Conservation (phyloP, 2,888 invertebrate species). For the Spisula solida region DNA sequence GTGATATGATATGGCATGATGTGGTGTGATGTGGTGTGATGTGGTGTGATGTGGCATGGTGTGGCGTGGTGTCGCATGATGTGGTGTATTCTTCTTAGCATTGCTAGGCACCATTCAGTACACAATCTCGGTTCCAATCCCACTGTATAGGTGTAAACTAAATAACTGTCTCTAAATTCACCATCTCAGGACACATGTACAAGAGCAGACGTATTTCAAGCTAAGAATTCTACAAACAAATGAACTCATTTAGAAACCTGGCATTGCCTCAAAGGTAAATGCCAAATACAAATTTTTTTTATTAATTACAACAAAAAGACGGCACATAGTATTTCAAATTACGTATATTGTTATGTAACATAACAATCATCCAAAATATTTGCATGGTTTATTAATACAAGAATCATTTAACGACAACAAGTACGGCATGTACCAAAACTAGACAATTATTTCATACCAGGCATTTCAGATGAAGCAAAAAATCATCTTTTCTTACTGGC, state of each 20-base stretch:
- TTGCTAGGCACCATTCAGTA: too few relatives aligned
- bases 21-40: too few relatives aligned
- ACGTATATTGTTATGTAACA: neutral
- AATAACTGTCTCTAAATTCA: too few relatives aligned
- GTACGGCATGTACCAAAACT: neutral
- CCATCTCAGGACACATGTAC: neutral
- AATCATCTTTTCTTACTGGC: neutral
- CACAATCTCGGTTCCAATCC: too few relatives aligned
- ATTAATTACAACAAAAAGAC: conserved; percentile 5
- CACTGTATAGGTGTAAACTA: too few relatives aligned
- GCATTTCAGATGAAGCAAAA: neutral
- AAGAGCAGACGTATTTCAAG: neutral
- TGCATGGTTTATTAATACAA: neutral
- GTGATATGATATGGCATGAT: too few relatives aligned
- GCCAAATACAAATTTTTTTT: neutral
- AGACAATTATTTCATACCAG: neutral
- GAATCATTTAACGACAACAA: neutral
- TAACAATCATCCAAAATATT: neutral
- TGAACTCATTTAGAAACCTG: neutral
- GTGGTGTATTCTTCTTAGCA: too few relatives aligned
- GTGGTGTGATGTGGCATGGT: too few relatives aligned
- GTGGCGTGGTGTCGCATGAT: too few relatives aligned
- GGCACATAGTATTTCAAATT: neutral
- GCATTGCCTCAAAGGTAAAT: conserved; percentile 8
- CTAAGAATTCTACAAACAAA: neutral